phyloP scores from a whole-genome alignment of 2,797 vertebrate species.

The Adelosebastes latens region DNA sequence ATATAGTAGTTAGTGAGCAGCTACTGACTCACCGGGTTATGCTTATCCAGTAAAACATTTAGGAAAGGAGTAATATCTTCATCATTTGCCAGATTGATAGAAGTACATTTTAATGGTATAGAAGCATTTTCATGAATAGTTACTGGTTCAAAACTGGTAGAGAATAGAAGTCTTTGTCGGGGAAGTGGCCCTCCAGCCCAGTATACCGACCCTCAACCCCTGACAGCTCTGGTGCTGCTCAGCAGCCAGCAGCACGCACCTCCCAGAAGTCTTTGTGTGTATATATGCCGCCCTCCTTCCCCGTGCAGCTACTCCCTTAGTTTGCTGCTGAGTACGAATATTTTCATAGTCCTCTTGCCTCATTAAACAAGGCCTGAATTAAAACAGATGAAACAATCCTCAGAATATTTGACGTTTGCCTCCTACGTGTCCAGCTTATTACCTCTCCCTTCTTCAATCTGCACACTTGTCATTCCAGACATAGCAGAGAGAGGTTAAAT shows the following conservation, averaged over 20 bases:
- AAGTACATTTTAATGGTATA: background rate
- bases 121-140: background rate
- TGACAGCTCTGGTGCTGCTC: slow-evolving; percentile 11
- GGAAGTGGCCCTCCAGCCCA: slow-evolving; percentile 5
- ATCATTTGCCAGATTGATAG: background rate
- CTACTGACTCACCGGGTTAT: background rate
- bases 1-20: background rate
- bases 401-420: slow-evolving; percentile 55
- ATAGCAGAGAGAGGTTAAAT: slow-evolving; percentile 67
- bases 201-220: background rate
- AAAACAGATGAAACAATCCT: slow-evolving; percentile 68
- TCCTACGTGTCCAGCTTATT: slow-evolving; percentile 59
- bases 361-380: slow-evolving; percentile 58
- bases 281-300: slow-evolving; percentile 5
- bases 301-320: slow-evolving; percentile 47
- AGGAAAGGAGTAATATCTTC: background rate
- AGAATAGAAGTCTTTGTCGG: background rate
- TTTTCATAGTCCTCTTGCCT: slow-evolving; percentile 49
- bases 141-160: background rate
- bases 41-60: background rate
- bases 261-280: slow-evolving; percentile 41
- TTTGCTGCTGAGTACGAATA: slow-evolving; percentile 15
- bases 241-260: slow-evolving; percentile 26
- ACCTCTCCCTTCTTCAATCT: slow-evolving; percentile 58
- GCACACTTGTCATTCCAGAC: slow-evolving; percentile 68